phyloP scores from a whole-genome alignment of 1,140 invertebrate species.

The Protaetia brevitarsis region DNA sequence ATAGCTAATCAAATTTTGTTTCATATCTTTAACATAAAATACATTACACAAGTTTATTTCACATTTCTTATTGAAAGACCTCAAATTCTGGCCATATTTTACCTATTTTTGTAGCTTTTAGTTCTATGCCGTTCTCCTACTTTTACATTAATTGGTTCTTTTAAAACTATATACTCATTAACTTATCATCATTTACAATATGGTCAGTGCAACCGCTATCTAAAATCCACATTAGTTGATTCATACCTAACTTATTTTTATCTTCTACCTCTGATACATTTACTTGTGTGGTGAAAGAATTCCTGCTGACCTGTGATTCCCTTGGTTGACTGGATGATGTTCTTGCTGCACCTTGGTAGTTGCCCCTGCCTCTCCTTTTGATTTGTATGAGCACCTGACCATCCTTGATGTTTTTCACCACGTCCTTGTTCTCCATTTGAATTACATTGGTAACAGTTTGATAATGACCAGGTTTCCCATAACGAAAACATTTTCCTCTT shows the following conservation, averaged over 20 bases:
- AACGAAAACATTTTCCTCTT: constrained; percentile 28
- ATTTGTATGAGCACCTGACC: constrained; percentile 22
- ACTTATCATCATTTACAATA: constrained; percentile 44
- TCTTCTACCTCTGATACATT: neutral
- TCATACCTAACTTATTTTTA: neutral
- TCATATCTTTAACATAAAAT: constrained; percentile 40
- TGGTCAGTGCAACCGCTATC: constrained; percentile 39
- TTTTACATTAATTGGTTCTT: constrained; percentile 33
- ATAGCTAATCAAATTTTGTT: constrained; percentile 42
- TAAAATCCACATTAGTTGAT: neutral
- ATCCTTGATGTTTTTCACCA: constrained; percentile 18
- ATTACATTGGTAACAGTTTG: constrained; percentile 22
- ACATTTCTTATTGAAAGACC: constrained; percentile 31
- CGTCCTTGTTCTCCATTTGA: neutral
- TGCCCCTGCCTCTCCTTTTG: constrained; percentile 38
- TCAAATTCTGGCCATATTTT: constrained; percentile 34
- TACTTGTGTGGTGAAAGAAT: neutral
- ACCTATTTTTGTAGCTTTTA: constrained; percentile 44
- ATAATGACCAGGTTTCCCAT: constrained; percentile 31
- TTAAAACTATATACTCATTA: constrained; percentile 39
- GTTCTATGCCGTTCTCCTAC: constrained; percentile 37
- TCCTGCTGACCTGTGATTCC: neutral
- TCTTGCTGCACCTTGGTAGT: constrained; percentile 8
- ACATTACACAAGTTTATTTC: constrained; percentile 38
- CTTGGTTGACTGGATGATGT: neutral